phyloP scores from a whole-genome alignment of 2,797 vertebrate species.

The Oreochromis grahami region DNA sequence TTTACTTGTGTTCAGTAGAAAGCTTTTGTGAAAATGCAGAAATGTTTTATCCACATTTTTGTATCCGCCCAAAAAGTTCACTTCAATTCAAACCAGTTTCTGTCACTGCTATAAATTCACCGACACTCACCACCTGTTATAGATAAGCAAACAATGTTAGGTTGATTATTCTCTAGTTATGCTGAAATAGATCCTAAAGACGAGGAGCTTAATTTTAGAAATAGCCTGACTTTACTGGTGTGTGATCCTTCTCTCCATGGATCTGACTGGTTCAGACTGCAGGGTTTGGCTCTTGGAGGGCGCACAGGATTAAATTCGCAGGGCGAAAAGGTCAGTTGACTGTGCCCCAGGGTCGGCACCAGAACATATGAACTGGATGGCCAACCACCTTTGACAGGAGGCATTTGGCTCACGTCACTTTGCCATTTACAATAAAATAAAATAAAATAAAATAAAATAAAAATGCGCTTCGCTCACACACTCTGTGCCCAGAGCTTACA shows the following conservation, averaged over 20 bases:
- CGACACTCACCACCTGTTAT: neutral
- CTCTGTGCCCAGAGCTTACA: neutral
- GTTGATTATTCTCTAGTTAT: neutral
- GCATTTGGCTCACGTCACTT: neutral
- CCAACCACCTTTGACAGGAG: neutral
- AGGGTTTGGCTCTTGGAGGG: neutral
- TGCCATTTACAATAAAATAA: neutral
- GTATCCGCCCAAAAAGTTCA: neutral
- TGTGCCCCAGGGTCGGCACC: neutral
- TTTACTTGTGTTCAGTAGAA: neutral
- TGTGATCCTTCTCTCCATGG: neutral
- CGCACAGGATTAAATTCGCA: conserved; percentile 1
- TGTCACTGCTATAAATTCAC: neutral
- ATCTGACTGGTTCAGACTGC: neutral
- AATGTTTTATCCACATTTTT: neutral
- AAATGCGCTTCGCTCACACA: neutral
- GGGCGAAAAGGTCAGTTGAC: conserved; percentile 18
- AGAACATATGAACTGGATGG: neutral
- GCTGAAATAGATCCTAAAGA: neutral
- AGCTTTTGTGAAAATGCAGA: neutral
- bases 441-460: neutral
- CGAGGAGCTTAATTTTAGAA: neutral
- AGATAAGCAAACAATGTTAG: neutral
- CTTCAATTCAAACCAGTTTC: neutral
- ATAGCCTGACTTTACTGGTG: neutral